These are phyloP conservation scores for Luscinia megarhynchos DNA, from an alignment of 2,797 vertebrate genomes.

Conservation along the genomic window DNA sequence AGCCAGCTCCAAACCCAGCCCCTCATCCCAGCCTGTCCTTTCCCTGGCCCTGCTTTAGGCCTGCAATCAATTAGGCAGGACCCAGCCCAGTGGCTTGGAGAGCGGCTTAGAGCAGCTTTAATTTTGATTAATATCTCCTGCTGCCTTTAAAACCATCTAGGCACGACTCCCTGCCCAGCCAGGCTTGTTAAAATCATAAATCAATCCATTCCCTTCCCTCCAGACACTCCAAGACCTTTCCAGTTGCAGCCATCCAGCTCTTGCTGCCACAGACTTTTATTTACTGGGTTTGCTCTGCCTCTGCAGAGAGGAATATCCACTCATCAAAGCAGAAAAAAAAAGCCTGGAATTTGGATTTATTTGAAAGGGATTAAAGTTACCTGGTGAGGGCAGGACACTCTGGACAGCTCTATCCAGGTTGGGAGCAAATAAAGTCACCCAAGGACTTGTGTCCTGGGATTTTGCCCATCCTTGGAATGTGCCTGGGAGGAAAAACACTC, in stretches of 20 bases:
- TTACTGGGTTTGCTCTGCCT: not conserved
- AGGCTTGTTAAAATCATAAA: slow-evolving; percentile 72
- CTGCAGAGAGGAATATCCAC: not conserved
- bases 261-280: not conserved
- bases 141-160: slow-evolving; percentile 58
- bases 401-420: not conserved
- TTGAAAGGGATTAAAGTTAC: not conserved
- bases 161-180: slow-evolving; percentile 59
- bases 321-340: not conserved
- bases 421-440: not conserved
- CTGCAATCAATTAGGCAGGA: slow-evolving; percentile 58
- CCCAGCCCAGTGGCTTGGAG: slow-evolving; percentile 31
- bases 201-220: slow-evolving; percentile 69
- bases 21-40: not conserved
- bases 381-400: accelerated
- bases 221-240: slow-evolving; percentile 50
- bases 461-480: not conserved
- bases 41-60: not conserved
- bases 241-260: slow-evolving; percentile 20
- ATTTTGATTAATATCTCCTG: slow-evolving; percentile 76
- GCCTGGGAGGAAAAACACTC: not conserved
- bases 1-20: not conserved
- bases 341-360: not conserved
- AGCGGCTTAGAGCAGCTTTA: slow-evolving; percentile 60
- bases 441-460: not conserved